Evolutionary conservation across 2,888 invertebrate genomes (phyloP).

Genomic region (Halictus ligatus): DNA sequence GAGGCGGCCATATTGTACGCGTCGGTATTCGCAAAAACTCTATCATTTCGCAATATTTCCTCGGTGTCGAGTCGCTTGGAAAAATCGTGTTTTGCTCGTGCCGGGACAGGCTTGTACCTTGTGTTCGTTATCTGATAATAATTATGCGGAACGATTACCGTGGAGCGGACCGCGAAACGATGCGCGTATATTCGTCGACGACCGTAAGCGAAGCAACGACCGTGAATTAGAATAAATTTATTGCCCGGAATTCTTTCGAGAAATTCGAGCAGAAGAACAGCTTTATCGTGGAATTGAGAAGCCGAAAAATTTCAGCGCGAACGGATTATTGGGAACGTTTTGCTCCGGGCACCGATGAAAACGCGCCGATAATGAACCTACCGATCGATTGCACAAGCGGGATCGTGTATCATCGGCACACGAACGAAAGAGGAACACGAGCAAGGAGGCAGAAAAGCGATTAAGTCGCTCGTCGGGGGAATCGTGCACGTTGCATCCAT

Average conservation of each 20-base stretch:
- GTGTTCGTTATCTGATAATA: not conserved
- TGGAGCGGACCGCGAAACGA: too few species aligned
- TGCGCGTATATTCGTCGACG: too few species aligned
- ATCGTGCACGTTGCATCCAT: slow-evolving; percentile 51
- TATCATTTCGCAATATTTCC: not conserved
- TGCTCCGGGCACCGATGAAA: not conserved
- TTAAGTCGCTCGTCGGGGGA: slow-evolving; percentile 61
- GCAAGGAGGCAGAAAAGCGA: slow-evolving; percentile 41
- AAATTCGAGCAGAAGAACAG: not conserved
- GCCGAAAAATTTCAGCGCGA: not conserved
- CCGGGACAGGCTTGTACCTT: not conserved
- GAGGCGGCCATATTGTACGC: slow-evolving; percentile 24
- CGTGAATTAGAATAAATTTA: too few species aligned
- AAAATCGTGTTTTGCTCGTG: not conserved
- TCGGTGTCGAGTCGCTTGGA: not conserved
- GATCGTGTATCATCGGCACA: not conserved
- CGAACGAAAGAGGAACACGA: slow-evolving; percentile 23
- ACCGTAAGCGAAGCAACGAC: too few species aligned
- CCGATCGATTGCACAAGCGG: slow-evolving; percentile 23
- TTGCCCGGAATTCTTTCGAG: not conserved
- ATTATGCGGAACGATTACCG: too few species aligned
- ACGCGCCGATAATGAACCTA: slow-evolving; percentile 28
- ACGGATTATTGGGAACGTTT: not conserved
- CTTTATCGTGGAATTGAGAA: not conserved
- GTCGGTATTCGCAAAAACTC: slow-evolving; percentile 19